These are phyloP conservation scores for Fragum whitleyi DNA, from an alignment of 2,888 invertebrate genomes.

Conservation along the genomic window DNA sequence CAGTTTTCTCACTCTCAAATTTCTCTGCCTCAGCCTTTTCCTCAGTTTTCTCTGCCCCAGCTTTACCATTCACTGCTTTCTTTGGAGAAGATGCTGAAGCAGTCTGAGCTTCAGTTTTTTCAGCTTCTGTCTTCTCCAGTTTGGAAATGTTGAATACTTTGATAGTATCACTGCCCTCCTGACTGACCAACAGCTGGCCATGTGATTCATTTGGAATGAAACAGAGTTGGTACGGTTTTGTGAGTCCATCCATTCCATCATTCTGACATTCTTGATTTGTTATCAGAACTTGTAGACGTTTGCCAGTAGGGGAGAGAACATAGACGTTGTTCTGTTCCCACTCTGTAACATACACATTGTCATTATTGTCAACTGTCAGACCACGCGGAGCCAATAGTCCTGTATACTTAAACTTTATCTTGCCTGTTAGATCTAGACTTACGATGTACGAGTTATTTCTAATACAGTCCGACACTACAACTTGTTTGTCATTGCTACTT, in stretches of 20 bases:
- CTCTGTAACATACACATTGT: slow-evolving; percentile 60
- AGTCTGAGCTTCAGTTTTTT: slow-evolving; percentile 22
- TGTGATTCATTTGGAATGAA: slow-evolving; percentile 37
- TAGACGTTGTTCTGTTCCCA: slow-evolving; percentile 56
- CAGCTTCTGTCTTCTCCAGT: slow-evolving; percentile 31
- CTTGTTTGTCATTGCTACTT: slow-evolving; percentile 48
- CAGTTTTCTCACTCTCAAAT: not conserved
- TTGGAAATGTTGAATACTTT: slow-evolving; percentile 51
- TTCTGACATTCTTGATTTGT: slow-evolving; percentile 36
- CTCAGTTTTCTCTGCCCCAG: not conserved
- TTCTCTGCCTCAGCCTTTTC: not conserved
- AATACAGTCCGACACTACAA: slow-evolving; percentile 62
- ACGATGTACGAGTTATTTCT: slow-evolving; percentile 53
- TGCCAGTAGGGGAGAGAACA: slow-evolving; percentile 49
- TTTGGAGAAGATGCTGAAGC: not conserved
- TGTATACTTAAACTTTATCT: slow-evolving; percentile 52
- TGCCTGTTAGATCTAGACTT: slow-evolving; percentile 53
- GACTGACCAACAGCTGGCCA: slow-evolving; percentile 53
- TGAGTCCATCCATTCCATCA: slow-evolving; percentile 40
- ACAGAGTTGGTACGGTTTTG: slow-evolving; percentile 58
- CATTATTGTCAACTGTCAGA: slow-evolving; percentile 55
- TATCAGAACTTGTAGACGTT: slow-evolving; percentile 52
- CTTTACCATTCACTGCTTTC: too few species aligned
- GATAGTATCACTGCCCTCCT: slow-evolving; percentile 54
- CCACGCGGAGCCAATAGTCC: slow-evolving; percentile 58